Conservation (phyloP, 2,888 invertebrate species). For the Conomelus anceps region DNA sequence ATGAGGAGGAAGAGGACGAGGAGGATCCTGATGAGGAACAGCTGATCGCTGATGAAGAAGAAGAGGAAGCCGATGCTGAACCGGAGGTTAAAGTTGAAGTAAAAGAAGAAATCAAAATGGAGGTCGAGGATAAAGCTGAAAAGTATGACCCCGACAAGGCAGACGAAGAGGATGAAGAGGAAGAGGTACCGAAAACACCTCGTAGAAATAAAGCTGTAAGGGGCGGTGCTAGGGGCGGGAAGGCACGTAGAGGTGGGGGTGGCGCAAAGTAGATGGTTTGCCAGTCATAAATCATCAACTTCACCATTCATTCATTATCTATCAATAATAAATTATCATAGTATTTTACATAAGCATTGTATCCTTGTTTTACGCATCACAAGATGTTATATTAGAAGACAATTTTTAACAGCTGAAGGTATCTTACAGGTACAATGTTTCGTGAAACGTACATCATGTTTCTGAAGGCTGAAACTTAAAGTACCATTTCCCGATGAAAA, state of each 20-base stretch:
- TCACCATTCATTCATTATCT: not conserved
- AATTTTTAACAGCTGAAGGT: no score
- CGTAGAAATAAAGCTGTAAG: not conserved
- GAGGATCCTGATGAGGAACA: no score
- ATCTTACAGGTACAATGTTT: no score
- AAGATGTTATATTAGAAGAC: no score
- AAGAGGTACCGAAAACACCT: not conserved
- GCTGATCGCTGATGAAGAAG: no score
- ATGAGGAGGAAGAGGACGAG: not conserved
- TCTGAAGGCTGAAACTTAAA: no score
- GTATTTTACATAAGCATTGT: not conserved
- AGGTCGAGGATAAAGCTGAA: not conserved
- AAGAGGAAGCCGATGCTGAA: no score
- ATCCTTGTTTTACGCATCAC: no score
- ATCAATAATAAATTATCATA: not conserved
- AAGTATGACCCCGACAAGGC: not conserved
- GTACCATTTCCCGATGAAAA: no score
- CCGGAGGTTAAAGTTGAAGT: not conserved
- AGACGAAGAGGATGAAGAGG: not conserved
- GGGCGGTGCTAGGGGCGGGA: not conserved
- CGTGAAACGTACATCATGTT: no score
- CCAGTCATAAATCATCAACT: no score
- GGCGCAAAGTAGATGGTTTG: not conserved
- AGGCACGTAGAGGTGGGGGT: not conserved
- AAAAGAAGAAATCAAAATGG: not conserved